Evolutionary conservation across 2,797 vertebrate species (phyloP).

Genomic region (Decapterus maruadsi): DNA sequence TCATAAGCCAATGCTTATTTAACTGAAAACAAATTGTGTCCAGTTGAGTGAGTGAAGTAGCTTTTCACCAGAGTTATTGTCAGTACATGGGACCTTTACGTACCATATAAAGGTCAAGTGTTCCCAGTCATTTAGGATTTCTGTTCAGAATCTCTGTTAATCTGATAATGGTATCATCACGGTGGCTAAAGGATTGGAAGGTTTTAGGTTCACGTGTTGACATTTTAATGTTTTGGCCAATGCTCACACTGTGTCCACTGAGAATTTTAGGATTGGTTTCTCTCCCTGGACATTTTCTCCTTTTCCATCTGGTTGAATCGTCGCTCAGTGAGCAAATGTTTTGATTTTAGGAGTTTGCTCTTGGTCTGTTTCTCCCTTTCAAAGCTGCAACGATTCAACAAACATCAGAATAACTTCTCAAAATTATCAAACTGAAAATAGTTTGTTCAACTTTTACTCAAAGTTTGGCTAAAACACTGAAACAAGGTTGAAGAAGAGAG

Average conservation of each 20-base stretch:
- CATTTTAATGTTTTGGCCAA: constrained; percentile 63
- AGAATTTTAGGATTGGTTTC: constrained; percentile 56
- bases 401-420: not conserved
- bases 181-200: constrained; percentile 39
- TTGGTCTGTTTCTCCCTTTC: constrained; percentile 8
- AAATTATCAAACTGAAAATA: constrained; percentile 4
- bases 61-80: constrained; percentile 17
- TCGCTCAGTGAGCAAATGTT: constrained; percentile 36
- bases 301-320: constrained; percentile 72
- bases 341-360: constrained; percentile 26
- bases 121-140: constrained; percentile 6
- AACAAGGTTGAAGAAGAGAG: not conserved
- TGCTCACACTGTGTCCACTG: constrained; percentile 40
- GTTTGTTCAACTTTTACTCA: constrained; percentile 2
- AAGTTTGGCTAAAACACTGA: not conserved
- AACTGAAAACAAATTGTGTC: constrained; percentile 32
- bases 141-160: constrained; percentile 37
- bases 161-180: constrained; percentile 58
- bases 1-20: constrained; percentile 34
- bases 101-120: constrained; percentile 1
- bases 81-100: constrained; percentile 1
- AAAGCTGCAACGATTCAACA: constrained; percentile 12
- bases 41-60: constrained; percentile 6
- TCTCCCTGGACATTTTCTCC: constrained; percentile 36
- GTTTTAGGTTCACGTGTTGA: constrained; percentile 64